Percentiles rank a stretch among this genome's conserved stretches.
Evolutionary conservation across 2,113 vertebrate species (phyloP).

Genomic region (Brienomyrus brachyistius): DNA sequence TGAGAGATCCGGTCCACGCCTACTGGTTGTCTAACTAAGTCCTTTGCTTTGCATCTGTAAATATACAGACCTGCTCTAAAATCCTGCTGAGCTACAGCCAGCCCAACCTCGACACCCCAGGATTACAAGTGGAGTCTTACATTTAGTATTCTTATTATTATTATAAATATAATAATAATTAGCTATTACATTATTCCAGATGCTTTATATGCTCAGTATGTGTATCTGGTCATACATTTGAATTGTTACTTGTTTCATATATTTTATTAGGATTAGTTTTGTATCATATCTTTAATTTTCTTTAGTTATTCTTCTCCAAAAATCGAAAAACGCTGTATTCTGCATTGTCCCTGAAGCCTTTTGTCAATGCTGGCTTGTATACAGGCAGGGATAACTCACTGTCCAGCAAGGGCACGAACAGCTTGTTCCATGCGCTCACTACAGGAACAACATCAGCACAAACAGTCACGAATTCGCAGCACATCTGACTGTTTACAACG

Average conservation of each 20-base stretch:
- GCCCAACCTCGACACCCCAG: background rate
- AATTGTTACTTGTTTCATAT: background rate
- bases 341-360: background rate
- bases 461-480: background rate
- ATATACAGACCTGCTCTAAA: too few species aligned
- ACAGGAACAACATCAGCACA: background rate
- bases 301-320: background rate
- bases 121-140: background rate
- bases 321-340: background rate
- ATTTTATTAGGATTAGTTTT: background rate
- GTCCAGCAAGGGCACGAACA: background rate
- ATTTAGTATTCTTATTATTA: too few species aligned
- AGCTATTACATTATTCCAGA: background rate
- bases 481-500: background rate
- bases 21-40: background rate
- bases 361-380: background rate
- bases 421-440: background rate
- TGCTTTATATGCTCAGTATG: background rate
- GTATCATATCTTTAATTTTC: background rate
- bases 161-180: too few species aligned
- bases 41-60: background rate
- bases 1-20: background rate
- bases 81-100: background rate
- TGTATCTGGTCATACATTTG: background rate
- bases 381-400: background rate